These are phyloP conservation scores for Perognathus longimembris DNA, from an alignment of 2,113 vertebrate species.

Conservation along the genomic window DNA sequence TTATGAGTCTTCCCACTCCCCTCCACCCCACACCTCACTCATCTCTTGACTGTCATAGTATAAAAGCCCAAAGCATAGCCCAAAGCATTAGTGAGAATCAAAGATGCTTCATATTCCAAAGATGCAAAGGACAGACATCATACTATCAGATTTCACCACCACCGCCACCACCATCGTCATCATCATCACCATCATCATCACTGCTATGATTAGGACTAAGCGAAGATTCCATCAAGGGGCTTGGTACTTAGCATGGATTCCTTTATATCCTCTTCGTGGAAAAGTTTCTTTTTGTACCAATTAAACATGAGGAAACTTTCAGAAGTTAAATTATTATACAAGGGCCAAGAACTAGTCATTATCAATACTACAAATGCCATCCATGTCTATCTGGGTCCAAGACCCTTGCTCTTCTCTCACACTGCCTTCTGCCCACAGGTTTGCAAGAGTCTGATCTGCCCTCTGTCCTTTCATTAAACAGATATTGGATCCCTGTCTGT, in stretches of 20 bases:
- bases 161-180: neutral
- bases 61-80: too few relatives aligned
- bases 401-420: neutral
- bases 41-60: neutral
- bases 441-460: neutral
- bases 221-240: neutral
- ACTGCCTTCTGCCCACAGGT: neutral
- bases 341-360: neutral
- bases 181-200: too few relatives aligned
- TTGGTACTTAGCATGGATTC: neutral
- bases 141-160: neutral
- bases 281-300: neutral
- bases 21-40: neutral
- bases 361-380: neutral
- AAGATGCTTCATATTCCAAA: conserved; percentile 11
- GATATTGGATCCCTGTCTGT: neutral
- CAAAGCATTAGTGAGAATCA: conserved; percentile 15
- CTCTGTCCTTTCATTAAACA: neutral
- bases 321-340: neutral
- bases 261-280: neutral
- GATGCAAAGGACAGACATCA: neutral
- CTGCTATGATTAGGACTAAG: neutral
- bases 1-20: neutral
- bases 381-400: neutral
- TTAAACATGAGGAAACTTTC: neutral